phyloP scores from a whole-genome alignment of 2,888 invertebrate species.

The Caenorhabditis sulstoni region DNA sequence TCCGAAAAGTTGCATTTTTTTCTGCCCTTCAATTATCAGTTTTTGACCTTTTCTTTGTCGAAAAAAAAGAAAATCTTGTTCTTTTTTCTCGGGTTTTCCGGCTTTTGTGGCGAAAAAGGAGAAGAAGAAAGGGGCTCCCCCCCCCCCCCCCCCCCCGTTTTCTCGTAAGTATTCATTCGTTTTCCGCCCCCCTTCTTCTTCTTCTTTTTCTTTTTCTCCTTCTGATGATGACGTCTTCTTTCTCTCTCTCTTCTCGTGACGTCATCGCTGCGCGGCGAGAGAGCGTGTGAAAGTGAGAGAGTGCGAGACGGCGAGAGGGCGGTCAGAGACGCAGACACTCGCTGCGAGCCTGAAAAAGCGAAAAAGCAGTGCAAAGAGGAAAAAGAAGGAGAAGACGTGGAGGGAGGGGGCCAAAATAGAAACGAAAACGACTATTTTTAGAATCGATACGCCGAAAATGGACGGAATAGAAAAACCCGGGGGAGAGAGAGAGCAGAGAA shows the following conservation, averaged over 20 bases:
- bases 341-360: no score
- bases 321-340: no score
- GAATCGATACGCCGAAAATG: conserved; percentile 34
- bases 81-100: no score
- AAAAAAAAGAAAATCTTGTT: no score
- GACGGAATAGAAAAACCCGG: not conserved
- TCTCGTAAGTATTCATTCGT: not conserved
- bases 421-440: conserved; percentile 24
- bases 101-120: no score
- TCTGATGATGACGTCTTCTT: not conserved
- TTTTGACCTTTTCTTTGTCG: no score
- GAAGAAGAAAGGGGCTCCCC: no score
- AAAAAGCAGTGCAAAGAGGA: conserved; percentile 11
- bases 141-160: no score
- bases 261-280: conserved; percentile 13
- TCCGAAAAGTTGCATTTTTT: no score
- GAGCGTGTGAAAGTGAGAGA: conserved; percentile 9
- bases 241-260: not conserved
- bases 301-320: not conserved
- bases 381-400: conserved; percentile 15
- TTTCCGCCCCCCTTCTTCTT: not conserved
- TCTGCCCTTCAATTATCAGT: no score
- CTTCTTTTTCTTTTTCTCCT: not conserved
- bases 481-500: not conserved
- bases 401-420: conserved; percentile 10